phyloP scores from a whole-genome alignment of 2,888 invertebrate genomes.

The Ferdinandea cuprea region DNA sequence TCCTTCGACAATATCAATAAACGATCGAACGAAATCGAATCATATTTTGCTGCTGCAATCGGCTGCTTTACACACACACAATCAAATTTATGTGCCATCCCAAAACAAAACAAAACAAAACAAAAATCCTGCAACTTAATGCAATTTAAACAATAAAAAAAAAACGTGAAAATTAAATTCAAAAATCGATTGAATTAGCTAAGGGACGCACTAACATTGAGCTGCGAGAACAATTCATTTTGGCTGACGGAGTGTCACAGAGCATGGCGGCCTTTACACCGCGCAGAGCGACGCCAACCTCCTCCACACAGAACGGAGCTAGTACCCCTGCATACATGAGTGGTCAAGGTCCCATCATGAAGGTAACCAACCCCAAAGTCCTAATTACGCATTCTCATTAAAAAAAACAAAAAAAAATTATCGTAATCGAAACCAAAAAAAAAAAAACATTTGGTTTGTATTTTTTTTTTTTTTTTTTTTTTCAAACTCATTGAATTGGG shows the following conservation, averaged over 20 bases:
- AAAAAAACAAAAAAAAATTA: constrained; percentile 32
- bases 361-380: constrained; percentile 87
- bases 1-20: constrained; percentile 62
- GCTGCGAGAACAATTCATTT: constrained; percentile 98
- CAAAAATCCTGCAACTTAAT: constrained; percentile 56
- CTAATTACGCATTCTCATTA: constrained; percentile 62
- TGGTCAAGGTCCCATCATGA: constrained; percentile 95
- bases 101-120: constrained; percentile 63
- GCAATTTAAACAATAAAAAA: constrained; percentile 60
- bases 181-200: constrained; percentile 86
- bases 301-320: constrained; percentile 86
- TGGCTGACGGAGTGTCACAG: constrained; percentile 99
- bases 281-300: constrained; percentile 93
- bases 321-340: constrained; percentile 84
- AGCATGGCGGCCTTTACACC: constrained; percentile 99
- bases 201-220: constrained; percentile 99
- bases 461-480: constrained; percentile 16
- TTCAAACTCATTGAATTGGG: constrained; percentile 14
- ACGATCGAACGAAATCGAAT: constrained; percentile 50
- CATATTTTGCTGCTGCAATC: constrained; percentile 68
- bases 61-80: constrained; percentile 68
- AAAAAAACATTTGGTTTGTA: too few relatives aligned
- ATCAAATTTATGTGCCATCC: constrained; percentile 54
- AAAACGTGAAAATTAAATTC: constrained; percentile 51
- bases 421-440: constrained; percentile 29